These are phyloP conservation scores for Oscarella lobularis DNA, from an alignment of 37 sponge, comb jelly and placozoan species.

Conservation along the genomic window DNA sequence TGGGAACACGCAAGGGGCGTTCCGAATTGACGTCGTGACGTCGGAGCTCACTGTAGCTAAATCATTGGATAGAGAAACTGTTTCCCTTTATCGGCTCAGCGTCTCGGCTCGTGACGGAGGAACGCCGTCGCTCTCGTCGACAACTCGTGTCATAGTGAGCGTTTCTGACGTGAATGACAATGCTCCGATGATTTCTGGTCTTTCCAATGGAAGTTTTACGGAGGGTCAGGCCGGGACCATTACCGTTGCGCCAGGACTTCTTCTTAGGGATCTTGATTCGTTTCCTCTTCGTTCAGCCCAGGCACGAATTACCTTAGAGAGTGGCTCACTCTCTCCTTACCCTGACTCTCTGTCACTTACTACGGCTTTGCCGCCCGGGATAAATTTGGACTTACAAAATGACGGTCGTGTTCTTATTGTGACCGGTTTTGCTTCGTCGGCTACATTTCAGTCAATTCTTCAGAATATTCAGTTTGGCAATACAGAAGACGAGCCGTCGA, in stretches of 20 bases:
- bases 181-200: conserved; percentile 6
- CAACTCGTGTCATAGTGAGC: conserved; percentile 14
- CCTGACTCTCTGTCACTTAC: conserved; percentile 25
- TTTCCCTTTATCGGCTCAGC: conserved; percentile 12
- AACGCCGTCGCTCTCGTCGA: conserved; percentile 27
- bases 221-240: conserved; percentile 28
- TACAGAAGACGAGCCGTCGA: conserved; percentile 35
- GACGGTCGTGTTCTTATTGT: conserved; percentile 13
- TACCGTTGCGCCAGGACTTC: conserved; percentile 5
- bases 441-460: conserved; percentile 12
- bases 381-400: not conserved
- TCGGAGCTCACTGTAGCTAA: not conserved
- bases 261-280: conserved; percentile 33
- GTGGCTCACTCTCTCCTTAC: not conserved
- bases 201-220: conserved; percentile 8
- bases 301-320: not conserved
- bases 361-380: not conserved
- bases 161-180: conserved; percentile 47
- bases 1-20: not conserved
- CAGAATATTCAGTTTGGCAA: conserved; percentile 27
- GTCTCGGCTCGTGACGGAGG: conserved; percentile 39
- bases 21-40: conserved; percentile 22
- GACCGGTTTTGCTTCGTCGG: conserved; percentile 19
- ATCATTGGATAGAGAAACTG: conserved; percentile 29
- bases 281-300: conserved; percentile 15